Percentiles rank a stretch among this genome's conserved stretches.
phyloP scores from a whole-genome alignment of 2,797 vertebrate species.

The Falco naumanni region DNA sequence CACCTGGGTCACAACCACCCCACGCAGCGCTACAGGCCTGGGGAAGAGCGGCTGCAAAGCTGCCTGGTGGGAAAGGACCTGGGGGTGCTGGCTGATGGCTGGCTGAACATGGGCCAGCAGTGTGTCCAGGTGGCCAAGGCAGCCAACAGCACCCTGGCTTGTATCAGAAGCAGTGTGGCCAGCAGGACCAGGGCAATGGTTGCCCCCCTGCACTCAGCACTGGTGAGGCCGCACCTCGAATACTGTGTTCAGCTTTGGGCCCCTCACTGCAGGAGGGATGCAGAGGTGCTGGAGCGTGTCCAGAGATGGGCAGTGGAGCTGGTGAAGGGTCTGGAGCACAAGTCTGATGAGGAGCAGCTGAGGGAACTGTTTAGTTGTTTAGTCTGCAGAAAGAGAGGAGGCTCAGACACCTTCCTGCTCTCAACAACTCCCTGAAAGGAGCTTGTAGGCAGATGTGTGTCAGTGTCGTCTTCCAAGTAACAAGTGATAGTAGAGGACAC shows the following conservation, averaged over 20 bases:
- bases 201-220: rapidly evolving
- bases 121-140: background rate
- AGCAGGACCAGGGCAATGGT: background rate
- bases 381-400: background rate
- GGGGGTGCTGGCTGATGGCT: background rate
- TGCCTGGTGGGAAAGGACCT: background rate
- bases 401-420: background rate
- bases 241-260: background rate
- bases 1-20: background rate
- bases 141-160: background rate
- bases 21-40: background rate
- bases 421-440: background rate
- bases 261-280: background rate
- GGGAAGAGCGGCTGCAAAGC: background rate
- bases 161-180: background rate
- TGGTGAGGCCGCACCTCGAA: background rate
- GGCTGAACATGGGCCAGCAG: background rate
- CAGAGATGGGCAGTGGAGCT: background rate
- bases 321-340: background rate
- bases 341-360: background rate
- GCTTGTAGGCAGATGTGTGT: background rate
- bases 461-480: background rate
- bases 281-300: background rate
- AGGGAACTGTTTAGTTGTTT: background rate
- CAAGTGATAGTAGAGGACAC: no score